Evolutionary conservation across 2,888 invertebrate genomes (phyloP).

Genomic region (Sinotaia quadrata): DNA sequence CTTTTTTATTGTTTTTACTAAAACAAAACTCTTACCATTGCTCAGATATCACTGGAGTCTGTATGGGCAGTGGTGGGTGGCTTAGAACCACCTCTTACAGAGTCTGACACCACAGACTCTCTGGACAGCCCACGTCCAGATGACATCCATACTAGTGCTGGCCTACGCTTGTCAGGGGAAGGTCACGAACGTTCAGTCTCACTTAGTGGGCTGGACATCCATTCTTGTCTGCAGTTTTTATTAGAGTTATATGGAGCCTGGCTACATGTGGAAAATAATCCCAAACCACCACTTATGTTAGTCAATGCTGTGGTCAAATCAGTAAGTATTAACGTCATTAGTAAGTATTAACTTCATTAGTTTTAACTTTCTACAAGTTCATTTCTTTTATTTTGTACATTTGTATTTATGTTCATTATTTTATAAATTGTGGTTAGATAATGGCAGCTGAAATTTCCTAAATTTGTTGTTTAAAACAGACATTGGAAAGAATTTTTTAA

Average conservation of each 20-base stretch:
- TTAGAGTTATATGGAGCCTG: conserved; percentile 91
- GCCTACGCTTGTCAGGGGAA: conserved; percentile 40
- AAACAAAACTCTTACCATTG: too few species aligned
- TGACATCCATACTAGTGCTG: conserved; percentile 3
- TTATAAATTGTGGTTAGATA: too few species aligned
- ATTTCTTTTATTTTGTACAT: too few species aligned
- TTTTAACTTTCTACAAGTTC: too few species aligned
- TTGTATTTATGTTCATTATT: too few species aligned
- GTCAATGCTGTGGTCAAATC: conserved; percentile 72
- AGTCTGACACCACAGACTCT: conserved; percentile 62
- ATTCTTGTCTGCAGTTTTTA: conserved; percentile 92
- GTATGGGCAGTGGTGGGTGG: conserved; percentile 69
- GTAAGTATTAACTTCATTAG: too few species aligned
- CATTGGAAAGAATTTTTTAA: too few species aligned
- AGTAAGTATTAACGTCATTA: conserved; percentile 73
- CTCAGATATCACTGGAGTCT: conserved; percentile 68
- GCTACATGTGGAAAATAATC: conserved; percentile 75
- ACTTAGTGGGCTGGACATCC: conserved; percentile 82
- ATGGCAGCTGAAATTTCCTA: too few species aligned
- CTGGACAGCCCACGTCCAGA: conserved; percentile 51
- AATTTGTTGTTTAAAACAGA: too few species aligned
- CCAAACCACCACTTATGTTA: conserved; percentile 69
- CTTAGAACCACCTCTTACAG: conserved; percentile 54
- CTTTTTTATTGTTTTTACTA: too few species aligned
- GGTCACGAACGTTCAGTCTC: conserved; percentile 65